A percentile compares a stretch with the other conserved stretches of the same genome.
Evolutionary conservation across 1,140 invertebrate species (phyloP).

Genomic region (Listronotus bonariensis): DNA sequence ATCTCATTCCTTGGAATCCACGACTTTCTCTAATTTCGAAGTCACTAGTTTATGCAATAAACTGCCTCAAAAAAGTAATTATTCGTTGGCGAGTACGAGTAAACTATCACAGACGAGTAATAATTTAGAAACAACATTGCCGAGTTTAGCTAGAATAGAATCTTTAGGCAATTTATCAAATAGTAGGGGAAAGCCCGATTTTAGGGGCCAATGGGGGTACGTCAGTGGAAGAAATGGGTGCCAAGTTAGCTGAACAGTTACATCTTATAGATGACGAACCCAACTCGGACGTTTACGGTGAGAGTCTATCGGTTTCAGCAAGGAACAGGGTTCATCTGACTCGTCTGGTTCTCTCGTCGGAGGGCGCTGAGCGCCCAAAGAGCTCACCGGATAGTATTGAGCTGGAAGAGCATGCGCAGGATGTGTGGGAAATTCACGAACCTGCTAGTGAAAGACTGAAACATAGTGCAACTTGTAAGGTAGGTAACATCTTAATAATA

Average conservation of each 20-base stretch:
- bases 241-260: slow-evolving; percentile 30
- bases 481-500: slow-evolving; percentile 21
- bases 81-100: slow-evolving; percentile 9
- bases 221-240: slow-evolving; percentile 27
- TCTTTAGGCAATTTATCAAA: slow-evolving; percentile 15
- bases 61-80: slow-evolving; percentile 9
- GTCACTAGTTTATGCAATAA: background rate
- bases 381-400: slow-evolving; percentile 44
- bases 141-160: slow-evolving; percentile 25
- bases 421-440: slow-evolving; percentile 48
- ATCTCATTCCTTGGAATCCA: slow-evolving; percentile 11
- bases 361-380: slow-evolving; percentile 42
- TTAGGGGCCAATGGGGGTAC: slow-evolving; percentile 12
- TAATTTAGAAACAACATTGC: slow-evolving; percentile 13
- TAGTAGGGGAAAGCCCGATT: slow-evolving; percentile 25
- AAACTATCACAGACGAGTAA: slow-evolving; percentile 4
- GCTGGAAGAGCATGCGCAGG: slow-evolving; percentile 44
- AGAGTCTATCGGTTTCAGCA: slow-evolving; percentile 27
- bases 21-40: background rate
- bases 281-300: slow-evolving; percentile 24
- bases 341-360: slow-evolving; percentile 43
- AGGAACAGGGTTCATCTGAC: slow-evolving; percentile 46
- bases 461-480: slow-evolving; percentile 47
- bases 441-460: slow-evolving; percentile 42
- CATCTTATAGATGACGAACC: slow-evolving; percentile 31